Evolutionary conservation across 2,797 vertebrate species (phyloP).

Genomic region (Craterocephalus amniculus): DNA sequence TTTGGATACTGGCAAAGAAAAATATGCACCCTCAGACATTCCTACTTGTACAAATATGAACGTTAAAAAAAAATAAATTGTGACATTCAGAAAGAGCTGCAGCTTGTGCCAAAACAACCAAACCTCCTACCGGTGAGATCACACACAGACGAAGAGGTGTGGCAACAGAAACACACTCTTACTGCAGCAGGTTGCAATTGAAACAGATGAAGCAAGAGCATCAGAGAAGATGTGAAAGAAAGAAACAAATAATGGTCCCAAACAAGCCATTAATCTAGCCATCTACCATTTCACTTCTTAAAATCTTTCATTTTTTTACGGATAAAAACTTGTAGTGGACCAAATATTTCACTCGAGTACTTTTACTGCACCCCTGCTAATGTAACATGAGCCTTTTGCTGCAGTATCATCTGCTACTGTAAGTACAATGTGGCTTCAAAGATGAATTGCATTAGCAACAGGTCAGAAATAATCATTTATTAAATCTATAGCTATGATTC

Average conservation of each 20-base stretch:
- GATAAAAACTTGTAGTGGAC: too few relatives aligned
- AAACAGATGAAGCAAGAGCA: neutral
- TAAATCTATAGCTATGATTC: too few relatives aligned
- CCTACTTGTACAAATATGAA: constrained; percentile 51
- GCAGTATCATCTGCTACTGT: too few relatives aligned
- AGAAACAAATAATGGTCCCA: too few relatives aligned
- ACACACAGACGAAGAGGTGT: neutral
- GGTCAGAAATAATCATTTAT: too few relatives aligned
- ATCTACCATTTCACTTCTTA: too few relatives aligned
- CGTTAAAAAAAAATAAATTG: constrained; percentile 48
- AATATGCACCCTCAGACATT: constrained; percentile 11
- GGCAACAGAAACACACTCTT: neutral
- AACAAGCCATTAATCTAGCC: neutral
- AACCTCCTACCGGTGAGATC: neutral
- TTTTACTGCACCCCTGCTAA: too few relatives aligned
- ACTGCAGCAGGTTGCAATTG: constrained; percentile 11
- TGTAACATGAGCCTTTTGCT: too few relatives aligned
- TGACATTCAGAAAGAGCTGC: constrained; percentile 54
- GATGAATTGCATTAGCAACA: too few relatives aligned
- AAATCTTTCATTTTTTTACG: too few relatives aligned
- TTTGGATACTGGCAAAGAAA: constrained; percentile 11
- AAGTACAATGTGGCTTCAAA: too few relatives aligned
- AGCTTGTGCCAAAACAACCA: constrained; percentile 31
- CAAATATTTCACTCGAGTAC: too few relatives aligned
- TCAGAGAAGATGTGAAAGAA: neutral